Percentiles rank a stretch among this genome's conserved stretches.
Evolutionary conservation across 1,140 invertebrate genomes (phyloP).

Genomic region (Macrostomum lignano): DNA sequence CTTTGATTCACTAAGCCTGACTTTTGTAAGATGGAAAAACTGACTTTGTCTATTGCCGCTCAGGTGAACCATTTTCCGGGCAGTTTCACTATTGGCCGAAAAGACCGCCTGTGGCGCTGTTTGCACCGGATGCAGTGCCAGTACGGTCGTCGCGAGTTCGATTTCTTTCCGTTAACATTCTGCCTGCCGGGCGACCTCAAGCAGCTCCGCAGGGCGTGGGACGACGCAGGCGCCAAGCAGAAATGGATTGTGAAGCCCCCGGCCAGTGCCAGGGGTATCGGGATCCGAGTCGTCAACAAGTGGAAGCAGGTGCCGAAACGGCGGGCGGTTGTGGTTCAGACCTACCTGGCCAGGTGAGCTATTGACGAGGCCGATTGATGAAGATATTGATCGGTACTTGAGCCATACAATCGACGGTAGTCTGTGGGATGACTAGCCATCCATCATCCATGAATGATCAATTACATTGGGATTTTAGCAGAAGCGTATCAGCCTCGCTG

Average conservation of each 20-base stretch:
- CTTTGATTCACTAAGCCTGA: not conserved
- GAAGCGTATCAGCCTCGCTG: no score
- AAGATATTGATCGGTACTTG: constrained; percentile 36
- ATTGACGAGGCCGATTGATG: not conserved
- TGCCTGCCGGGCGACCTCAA: constrained; percentile 52
- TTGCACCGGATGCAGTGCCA: constrained; percentile 11
- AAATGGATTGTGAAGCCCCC: constrained; percentile 31
- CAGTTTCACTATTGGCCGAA: constrained; percentile 78
- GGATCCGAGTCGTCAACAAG: constrained; percentile 66
- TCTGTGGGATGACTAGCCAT: no score
- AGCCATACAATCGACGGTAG: constrained; percentile 1
- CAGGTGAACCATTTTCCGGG: constrained; percentile 76
- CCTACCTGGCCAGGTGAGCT: constrained; percentile 25
- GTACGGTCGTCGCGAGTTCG: constrained; percentile 16
- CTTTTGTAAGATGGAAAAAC: no score
- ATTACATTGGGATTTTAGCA: no score
- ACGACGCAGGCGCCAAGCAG: constrained; percentile 1
- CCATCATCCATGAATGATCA: no score
- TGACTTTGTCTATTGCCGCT: constrained; percentile 9
- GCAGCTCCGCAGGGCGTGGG: not conserved
- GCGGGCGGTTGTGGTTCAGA: constrained; percentile 60
- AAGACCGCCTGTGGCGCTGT: constrained; percentile 62
- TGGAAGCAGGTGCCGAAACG: constrained; percentile 67
- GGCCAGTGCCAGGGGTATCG: constrained; percentile 67
- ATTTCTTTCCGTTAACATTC: constrained; percentile 71